Conservation (phyloP, 2,113 vertebrate genomes). For the Hippopotamus amphibius region DNA sequence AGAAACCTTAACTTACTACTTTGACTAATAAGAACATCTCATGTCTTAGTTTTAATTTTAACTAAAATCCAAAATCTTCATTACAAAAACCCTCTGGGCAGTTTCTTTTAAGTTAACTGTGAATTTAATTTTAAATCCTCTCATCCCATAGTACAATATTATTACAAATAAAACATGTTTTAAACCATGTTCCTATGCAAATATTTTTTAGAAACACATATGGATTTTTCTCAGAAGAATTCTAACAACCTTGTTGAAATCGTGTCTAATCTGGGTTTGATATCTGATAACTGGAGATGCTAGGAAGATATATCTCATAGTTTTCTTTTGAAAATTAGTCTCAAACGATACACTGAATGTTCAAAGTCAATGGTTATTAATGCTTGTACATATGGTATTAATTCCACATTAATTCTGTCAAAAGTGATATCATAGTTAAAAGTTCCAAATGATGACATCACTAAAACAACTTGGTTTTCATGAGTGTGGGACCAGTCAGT, state of each 20-base stretch:
- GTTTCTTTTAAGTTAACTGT: conserved; percentile 65
- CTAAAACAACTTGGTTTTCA: conserved; percentile 90
- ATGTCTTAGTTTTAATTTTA: conserved; percentile 10
- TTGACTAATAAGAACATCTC: neutral
- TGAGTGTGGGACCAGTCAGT: conserved; percentile 81
- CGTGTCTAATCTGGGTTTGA: conserved; percentile 76
- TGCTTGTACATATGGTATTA: conserved; percentile 91
- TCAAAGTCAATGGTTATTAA: conserved; percentile 89
- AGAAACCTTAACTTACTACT: neutral
- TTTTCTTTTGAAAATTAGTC: conserved; percentile 84
- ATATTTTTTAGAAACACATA: conserved; percentile 77
- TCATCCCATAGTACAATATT: conserved; percentile 49
- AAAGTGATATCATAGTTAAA: conserved; percentile 89
- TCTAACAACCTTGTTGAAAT: conserved; percentile 78
- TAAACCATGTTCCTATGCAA: conserved; percentile 76
- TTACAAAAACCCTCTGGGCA: conserved; percentile 51
- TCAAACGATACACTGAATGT: conserved; percentile 83
- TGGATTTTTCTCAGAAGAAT: conserved; percentile 60
- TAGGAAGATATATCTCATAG: conserved; percentile 71
- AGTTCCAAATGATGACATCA: conserved; percentile 91
- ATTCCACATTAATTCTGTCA: conserved; percentile 91
- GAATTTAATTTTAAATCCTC: conserved; percentile 78
- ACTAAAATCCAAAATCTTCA: conserved; percentile 60
- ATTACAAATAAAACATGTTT: conserved; percentile 76
- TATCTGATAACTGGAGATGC: conserved; percentile 74